phyloP scores from a whole-genome alignment of 2,888 invertebrate genomes.

The Eretmocerus hayati region DNA sequence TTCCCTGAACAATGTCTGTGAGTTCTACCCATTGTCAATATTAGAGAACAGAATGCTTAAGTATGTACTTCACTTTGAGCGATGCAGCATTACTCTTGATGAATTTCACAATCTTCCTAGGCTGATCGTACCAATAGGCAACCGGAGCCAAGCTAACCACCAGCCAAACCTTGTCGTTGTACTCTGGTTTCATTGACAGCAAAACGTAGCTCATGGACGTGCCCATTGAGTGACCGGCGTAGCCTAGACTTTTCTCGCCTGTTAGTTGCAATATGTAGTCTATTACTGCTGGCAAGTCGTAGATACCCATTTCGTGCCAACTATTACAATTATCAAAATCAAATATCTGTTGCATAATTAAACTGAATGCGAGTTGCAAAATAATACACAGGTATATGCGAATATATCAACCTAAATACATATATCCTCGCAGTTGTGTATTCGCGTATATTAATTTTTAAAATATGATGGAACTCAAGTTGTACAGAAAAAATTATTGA shows the following conservation, averaged over 20 bases:
- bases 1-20: too few relatives aligned
- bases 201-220: conserved; percentile 67
- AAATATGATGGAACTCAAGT: too few relatives aligned
- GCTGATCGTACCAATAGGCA: conserved; percentile 9
- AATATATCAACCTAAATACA: too few relatives aligned
- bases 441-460: too few relatives aligned
- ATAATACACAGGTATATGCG: too few relatives aligned
- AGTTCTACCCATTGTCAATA: too few relatives aligned
- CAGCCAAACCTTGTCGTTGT: conserved; percentile 59
- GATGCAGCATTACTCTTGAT: neutral
- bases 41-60: neutral
- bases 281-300: conserved; percentile 79
- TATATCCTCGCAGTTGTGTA: too few relatives aligned
- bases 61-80: conserved; percentile 14
- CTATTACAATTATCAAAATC: too few relatives aligned
- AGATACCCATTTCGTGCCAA: too few relatives aligned
- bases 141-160: conserved; percentile 37
- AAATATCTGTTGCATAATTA: too few relatives aligned
- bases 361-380: too few relatives aligned
- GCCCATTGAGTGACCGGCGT: conserved; percentile 90
- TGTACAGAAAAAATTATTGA: too few relatives aligned
- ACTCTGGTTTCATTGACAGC: conserved; percentile 61
- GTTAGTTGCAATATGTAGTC: conserved; percentile 59
- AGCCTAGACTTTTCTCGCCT: conserved; percentile 51
- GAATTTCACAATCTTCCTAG: conserved; percentile 1